Evolutionary conservation across 1,140 invertebrate species (phyloP).

Genomic region (Phenacoccus solenopsis): DNA sequence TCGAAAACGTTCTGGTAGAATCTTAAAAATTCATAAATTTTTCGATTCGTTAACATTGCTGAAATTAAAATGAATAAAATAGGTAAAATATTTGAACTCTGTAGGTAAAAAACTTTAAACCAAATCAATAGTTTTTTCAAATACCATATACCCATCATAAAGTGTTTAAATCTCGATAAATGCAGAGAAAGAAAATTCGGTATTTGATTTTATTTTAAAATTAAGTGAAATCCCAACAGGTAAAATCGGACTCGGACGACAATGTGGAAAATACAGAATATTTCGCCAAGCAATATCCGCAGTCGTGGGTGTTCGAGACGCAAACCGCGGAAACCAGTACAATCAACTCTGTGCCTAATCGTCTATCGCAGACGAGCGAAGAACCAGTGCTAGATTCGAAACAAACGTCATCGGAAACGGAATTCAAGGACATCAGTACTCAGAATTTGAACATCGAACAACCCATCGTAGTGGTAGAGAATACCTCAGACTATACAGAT

Average conservation of each 20-base stretch:
- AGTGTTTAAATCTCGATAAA: too few relatives aligned
- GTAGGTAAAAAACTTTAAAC: too few relatives aligned
- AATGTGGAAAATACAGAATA: slow-evolving; percentile 22
- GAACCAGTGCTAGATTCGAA: background rate
- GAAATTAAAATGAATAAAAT: too few relatives aligned
- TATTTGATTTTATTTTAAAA: background rate
- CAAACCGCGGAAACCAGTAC: slow-evolving; percentile 22
- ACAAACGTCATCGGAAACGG: background rate
- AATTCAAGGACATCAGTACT: background rate
- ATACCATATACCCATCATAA: too few relatives aligned
- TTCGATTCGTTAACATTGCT: too few relatives aligned
- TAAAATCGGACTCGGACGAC: slow-evolving; percentile 22
- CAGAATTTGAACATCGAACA: slow-evolving; percentile 6
- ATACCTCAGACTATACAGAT: slow-evolving; percentile 22
- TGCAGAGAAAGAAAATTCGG: too few relatives aligned
- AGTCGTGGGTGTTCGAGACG: slow-evolving; percentile 38
- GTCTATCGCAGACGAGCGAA: background rate
- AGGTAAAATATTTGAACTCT: too few relatives aligned
- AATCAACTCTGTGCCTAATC: slow-evolving; percentile 20
- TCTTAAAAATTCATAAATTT: too few relatives aligned
- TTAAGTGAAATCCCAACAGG: slow-evolving; percentile 15
- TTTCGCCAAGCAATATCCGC: slow-evolving; percentile 35
- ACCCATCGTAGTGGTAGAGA: background rate
- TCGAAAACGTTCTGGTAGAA: too few relatives aligned
- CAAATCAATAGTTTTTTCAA: too few relatives aligned